Percentiles rank a stretch among this genome's conserved stretches.
These are phyloP conservation scores for Sphecodes monilicornis DNA, from an alignment of 2,888 invertebrate genomes.

Conservation along the genomic window DNA sequence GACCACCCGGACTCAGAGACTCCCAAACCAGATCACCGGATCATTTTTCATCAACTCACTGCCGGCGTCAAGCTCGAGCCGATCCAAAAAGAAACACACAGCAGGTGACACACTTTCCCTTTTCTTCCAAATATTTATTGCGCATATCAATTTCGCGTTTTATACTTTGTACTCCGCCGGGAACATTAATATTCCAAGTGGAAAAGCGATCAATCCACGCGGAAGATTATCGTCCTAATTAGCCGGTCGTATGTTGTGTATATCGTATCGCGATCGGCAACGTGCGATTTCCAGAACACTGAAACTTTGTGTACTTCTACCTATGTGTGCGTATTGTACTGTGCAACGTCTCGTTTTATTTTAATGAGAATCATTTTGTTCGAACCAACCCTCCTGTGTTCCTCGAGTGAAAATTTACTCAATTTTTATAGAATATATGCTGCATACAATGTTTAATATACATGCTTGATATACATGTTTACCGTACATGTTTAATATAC, in stretches of 20 bases:
- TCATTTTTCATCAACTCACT: not conserved
- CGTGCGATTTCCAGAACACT: constrained; percentile 17
- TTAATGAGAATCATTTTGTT: not conserved
- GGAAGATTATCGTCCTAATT: constrained; percentile 29
- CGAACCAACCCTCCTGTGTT: not conserved
- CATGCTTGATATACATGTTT: too few species aligned
- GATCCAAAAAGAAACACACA: not conserved
- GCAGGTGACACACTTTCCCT: constrained; percentile 17
- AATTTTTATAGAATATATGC: not conserved
- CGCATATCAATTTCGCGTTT: not conserved
- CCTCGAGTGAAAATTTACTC: not conserved
- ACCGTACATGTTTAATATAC: too few species aligned
- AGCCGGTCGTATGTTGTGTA: not conserved
- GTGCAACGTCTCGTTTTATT: not conserved
- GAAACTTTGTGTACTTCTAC: not conserved
- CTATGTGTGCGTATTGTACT: too few species aligned
- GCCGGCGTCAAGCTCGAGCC: not conserved
- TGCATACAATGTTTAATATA: not conserved
- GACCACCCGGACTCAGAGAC: not conserved
- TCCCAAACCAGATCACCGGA: not conserved
- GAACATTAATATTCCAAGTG: not conserved
- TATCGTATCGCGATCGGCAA: constrained; percentile 23
- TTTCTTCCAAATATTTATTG: constrained; percentile 6
- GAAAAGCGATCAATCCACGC: not conserved
- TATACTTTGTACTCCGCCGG: not conserved